These are phyloP conservation scores for Microcebus tavaratra DNA, from an alignment of 2,113 vertebrate species.

Conservation along the genomic window DNA sequence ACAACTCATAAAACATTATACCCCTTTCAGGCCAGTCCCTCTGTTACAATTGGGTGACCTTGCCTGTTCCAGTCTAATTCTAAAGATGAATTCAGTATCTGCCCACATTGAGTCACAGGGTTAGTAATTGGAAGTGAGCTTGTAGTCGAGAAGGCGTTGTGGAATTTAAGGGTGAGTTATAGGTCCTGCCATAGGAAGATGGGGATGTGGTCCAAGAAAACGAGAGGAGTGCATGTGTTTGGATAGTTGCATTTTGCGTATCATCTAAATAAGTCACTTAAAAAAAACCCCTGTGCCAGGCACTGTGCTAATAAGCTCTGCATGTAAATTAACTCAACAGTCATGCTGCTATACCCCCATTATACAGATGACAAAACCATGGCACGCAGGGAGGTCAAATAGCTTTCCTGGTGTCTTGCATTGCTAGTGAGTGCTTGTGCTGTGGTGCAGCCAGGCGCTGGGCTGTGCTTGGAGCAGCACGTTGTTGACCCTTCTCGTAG, in stretches of 20 bases:
- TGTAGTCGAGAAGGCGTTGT: not conserved
- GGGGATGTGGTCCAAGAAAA: not conserved
- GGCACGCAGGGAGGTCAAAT: not conserved
- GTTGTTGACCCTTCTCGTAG: not conserved
- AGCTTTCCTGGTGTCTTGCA: not conserved
- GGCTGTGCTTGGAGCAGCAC: rapidly evolving
- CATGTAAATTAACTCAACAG: not conserved
- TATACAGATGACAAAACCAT: not conserved
- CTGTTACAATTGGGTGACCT: not conserved
- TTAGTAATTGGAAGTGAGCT: not conserved
- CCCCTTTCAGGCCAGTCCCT: no score
- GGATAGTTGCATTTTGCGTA: not conserved
- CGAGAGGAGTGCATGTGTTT: not conserved
- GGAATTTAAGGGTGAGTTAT: not conserved
- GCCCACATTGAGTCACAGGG: not conserved
- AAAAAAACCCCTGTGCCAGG: not conserved
- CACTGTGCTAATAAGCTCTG: not conserved
- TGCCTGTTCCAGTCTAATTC: not conserved
- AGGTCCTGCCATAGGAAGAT: not conserved
- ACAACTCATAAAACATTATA: no score
- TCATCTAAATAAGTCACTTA: not conserved
- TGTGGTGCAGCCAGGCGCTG: rapidly evolving
- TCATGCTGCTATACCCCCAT: not conserved
- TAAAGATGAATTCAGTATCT: not conserved
- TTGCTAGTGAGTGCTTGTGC: not conserved